phyloP scores from a whole-genome alignment of 1,140 invertebrate species.

The Leptopilina boulardi region DNA sequence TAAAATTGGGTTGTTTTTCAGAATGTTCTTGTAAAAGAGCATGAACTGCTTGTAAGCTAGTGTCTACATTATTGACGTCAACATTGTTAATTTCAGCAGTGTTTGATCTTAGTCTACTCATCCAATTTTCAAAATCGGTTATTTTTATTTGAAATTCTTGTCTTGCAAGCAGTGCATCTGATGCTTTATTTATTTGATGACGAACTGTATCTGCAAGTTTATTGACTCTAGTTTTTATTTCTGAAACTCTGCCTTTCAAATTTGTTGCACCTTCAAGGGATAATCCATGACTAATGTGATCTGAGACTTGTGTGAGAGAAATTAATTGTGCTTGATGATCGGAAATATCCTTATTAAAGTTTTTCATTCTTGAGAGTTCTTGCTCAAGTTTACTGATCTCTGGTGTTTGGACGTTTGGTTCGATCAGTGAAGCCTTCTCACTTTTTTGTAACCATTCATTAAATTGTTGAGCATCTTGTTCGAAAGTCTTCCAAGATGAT shows the following conservation, averaged over 20 bases:
- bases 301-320: slow-evolving; percentile 85
- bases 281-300: slow-evolving; percentile 85
- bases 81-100: slow-evolving; percentile 88
- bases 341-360: slow-evolving; percentile 87
- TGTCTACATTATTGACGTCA: slow-evolving; percentile 86
- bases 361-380: slow-evolving; percentile 83
- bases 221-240: slow-evolving; percentile 84
- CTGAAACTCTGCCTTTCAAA: slow-evolving; percentile 83
- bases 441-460: slow-evolving; percentile 84
- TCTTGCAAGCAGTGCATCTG: slow-evolving; percentile 85
- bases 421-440: slow-evolving; percentile 77
- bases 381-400: slow-evolving; percentile 84
- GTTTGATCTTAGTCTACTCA: slow-evolving; percentile 85
- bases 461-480: slow-evolving; percentile 83
- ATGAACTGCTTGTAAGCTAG: slow-evolving; percentile 87
- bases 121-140: slow-evolving; percentile 89
- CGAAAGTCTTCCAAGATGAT: slow-evolving; percentile 87
- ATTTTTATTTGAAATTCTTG: slow-evolving; percentile 92
- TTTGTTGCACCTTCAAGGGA: slow-evolving; percentile 84
- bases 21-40: slow-evolving; percentile 87
- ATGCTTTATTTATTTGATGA: slow-evolving; percentile 85
- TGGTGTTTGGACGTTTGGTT: slow-evolving; percentile 80
- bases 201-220: slow-evolving; percentile 84
- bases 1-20: slow-evolving; percentile 85
- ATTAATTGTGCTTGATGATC: slow-evolving; percentile 89